These are phyloP conservation scores for Iguana delicatissima DNA, from an alignment of 2,797 vertebrate species.

Conservation along the genomic window DNA sequence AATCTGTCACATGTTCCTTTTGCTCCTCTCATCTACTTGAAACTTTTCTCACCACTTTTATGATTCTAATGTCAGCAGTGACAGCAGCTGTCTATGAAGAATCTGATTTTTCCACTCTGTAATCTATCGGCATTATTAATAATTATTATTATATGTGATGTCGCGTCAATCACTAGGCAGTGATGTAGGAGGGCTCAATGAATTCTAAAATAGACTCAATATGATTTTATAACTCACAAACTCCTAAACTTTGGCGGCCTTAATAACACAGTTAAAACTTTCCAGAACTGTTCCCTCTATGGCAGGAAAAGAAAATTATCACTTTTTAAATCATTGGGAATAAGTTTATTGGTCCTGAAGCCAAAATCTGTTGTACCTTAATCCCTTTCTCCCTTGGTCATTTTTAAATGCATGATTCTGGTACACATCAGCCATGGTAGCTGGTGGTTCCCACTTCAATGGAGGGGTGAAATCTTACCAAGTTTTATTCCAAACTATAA, in stretches of 20 bases:
- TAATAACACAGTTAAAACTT: not conserved
- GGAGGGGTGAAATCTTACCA: no score
- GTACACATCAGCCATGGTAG: not conserved
- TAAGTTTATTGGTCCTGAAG: no score
- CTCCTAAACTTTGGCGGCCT: not conserved
- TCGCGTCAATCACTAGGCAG: not conserved
- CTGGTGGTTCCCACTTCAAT: not conserved
- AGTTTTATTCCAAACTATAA: not conserved
- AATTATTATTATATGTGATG: conserved; percentile 32
- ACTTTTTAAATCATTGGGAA: not conserved
- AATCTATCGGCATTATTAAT: conserved; percentile 35
- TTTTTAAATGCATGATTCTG: no score
- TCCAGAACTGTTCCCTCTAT: not conserved
- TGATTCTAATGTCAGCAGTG: conserved; percentile 3
- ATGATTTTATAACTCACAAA: conserved; percentile 7
- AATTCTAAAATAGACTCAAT: not conserved
- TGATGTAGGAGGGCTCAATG: conserved; percentile 10
- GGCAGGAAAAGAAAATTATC: not conserved
- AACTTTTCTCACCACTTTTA: not conserved
- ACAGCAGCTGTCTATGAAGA: conserved; percentile 36
- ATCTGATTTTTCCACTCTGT: conserved; percentile 13
- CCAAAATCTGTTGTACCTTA: no score
- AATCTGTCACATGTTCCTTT: not conserved
- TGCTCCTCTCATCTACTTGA: not conserved
- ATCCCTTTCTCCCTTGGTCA: not conserved